phyloP scores from a whole-genome alignment of 2,888 invertebrate species.

The Mylabris sibirica region DNA sequence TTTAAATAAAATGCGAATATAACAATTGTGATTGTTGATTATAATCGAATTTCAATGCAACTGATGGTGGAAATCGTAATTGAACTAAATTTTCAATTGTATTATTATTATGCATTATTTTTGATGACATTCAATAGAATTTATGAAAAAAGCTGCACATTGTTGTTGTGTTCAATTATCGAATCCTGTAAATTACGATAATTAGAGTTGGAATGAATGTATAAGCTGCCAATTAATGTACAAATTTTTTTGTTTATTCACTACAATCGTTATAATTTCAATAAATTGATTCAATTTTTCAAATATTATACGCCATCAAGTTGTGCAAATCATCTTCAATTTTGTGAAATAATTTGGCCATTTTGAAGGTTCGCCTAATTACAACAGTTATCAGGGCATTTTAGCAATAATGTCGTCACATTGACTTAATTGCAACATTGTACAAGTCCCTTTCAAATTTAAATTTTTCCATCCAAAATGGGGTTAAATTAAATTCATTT shows the following conservation, averaged over 20 bases:
- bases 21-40: background rate
- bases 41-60: background rate
- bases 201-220: conserved; percentile 5
- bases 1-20: background rate
- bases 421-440: conserved; percentile 31
- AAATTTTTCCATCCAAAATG: background rate
- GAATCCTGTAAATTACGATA: conserved; percentile 11
- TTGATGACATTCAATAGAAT: background rate
- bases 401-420: conserved; percentile 26
- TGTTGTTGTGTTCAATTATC: conserved; percentile 12
- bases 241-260: conserved; percentile 8
- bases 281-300: background rate
- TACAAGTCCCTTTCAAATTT: conserved; percentile 18
- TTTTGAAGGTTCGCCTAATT: conserved; percentile 26
- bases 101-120: background rate
- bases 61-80: background rate
- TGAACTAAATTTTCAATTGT: background rate
- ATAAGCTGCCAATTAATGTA: conserved; percentile 10
- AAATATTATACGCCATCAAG: background rate
- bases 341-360: background rate
- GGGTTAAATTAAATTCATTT: background rate
- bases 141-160: conserved; percentile 7
- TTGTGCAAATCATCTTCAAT: background rate
- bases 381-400: conserved; percentile 30
- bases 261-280: background rate